Evolutionary conservation across 2,113 vertebrate species (phyloP), one percentile per base, ranked within the genome.

Genomic region (Sorex araneus): DNA sequence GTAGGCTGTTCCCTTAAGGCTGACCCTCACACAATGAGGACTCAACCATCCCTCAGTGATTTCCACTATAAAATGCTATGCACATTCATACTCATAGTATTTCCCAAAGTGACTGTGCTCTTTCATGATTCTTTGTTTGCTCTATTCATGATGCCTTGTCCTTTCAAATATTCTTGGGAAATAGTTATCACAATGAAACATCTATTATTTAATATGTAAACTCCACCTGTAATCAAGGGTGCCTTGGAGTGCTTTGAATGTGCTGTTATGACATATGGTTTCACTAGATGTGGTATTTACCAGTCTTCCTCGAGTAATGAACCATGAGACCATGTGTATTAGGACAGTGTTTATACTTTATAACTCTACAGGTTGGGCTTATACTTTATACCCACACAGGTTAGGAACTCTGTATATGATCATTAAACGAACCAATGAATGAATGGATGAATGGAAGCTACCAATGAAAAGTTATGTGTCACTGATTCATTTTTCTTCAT

Each of bases 401-500:
- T 27, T 43, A 92, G 60, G 28, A 6, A 78, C 54, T 73, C 79
- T 63, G 64, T 21, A 66, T 45, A 45, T 66, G 23, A 50, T 63
- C 76, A 28, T 4, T 43, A 8, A 63, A 57, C 60, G 27, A 36
- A 43, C 73, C 8, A 30, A n/a, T 47, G 6, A n/a, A 4, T 36
- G 8, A 54, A 60, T 67, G n/a, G 28, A n/a, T 86, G 11, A 19
- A 32, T 50, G 7, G 27, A 84, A 34, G n/a, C 11, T 74, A 27
- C 16, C 40, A 19, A 34, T 79, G 15, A 69, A 43, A 57, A 27
- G 45, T 43, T 45, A 23, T 87, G 63, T 73, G 36, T 91, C 70
- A 25, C 16, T 57, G 63, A 73, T 73, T 79, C 43, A 5, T 25
- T 74, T 94, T 69, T 82, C 70, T 86, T 94, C 70, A 92, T 84